A percentile compares a stretch with the other conserved stretches of the same genome.
These are phyloP conservation scores for Sparus aurata DNA, from an alignment of 2,797 vertebrate genomes.

Conservation along the genomic window DNA sequence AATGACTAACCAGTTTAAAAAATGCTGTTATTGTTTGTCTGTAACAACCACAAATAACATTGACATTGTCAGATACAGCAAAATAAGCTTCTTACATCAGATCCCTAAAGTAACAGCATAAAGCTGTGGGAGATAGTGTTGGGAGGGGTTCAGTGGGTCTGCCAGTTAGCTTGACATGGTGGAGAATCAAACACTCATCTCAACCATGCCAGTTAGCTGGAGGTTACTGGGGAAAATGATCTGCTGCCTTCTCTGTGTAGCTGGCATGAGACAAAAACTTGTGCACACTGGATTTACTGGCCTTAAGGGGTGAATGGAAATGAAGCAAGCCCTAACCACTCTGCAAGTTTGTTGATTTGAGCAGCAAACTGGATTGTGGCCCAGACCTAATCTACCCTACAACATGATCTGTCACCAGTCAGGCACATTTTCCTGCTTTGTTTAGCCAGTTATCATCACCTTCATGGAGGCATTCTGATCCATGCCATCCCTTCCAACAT, in stretches of 20 bases:
- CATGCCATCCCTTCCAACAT: conserved; percentile 11
- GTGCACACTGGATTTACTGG: conserved; percentile 1
- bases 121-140: background rate
- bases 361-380: conserved; percentile 17
- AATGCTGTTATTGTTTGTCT: background rate
- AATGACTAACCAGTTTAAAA: background rate
- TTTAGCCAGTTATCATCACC: conserved; percentile 1
- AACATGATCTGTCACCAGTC: background rate
- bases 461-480: conserved; percentile 13
- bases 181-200: conserved; percentile 30
- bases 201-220: conserved; percentile 11
- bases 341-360: conserved; percentile 32
- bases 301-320: conserved; percentile 12
- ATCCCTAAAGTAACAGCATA: conserved; percentile 20
- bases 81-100: conserved; percentile 2
- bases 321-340: conserved; percentile 22
- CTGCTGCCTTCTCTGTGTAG: conserved; percentile 17
- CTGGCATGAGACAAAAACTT: background rate
- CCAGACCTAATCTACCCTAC: background rate
- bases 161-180: conserved; percentile 17
- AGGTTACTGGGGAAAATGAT: conserved; percentile 23
- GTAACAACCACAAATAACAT: background rate
- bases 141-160: background rate
- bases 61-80: background rate
- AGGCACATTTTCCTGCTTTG: conserved; percentile 10